Percentiles rank a stretch among this genome's conserved stretches.
Evolutionary conservation across 2,888 invertebrate species (phyloP).

Genomic region (Nesidiocoris tenuis): DNA sequence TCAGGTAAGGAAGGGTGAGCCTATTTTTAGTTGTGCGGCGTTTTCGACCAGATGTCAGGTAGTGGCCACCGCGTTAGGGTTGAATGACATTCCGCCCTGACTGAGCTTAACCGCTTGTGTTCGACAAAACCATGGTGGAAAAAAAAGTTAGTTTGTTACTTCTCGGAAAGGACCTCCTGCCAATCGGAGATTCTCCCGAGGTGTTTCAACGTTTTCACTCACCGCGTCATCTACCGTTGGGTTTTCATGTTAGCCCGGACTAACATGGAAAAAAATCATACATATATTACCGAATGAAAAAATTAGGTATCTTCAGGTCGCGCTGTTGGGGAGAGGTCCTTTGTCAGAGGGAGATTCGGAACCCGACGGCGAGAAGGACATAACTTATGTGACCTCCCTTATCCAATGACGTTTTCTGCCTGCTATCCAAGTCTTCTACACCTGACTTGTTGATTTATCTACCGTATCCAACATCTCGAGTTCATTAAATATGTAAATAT

Average conservation of each 20-base stretch:
- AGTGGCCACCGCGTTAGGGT: conserved; percentile 36
- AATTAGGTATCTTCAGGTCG: not conserved
- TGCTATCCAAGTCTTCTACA: conserved; percentile 8
- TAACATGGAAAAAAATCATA: not conserved
- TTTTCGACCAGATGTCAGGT: conserved; percentile 32
- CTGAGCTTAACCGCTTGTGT: conserved; percentile 1
- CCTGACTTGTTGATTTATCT: conserved; percentile 31
- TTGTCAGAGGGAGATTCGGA: not conserved
- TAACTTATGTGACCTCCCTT: not conserved
- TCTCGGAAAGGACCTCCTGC: not conserved
- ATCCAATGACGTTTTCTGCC: not conserved
- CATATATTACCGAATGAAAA: not conserved
- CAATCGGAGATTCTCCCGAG: not conserved
- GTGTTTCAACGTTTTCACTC: not conserved
- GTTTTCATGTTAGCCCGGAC: not conserved
- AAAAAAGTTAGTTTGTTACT: not conserved
- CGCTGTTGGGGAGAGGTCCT: not conserved
- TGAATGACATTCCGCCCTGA: conserved; percentile 34
- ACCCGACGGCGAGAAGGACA: not conserved
- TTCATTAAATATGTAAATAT: conserved; percentile 33
- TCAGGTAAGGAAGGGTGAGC: not conserved
- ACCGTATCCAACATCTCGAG: not conserved
- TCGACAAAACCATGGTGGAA: not conserved
- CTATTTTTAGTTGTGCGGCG: not conserved
- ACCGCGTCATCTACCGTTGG: not conserved